Evolutionary conservation across 2,888 invertebrate genomes (phyloP).

Genomic region (Luperina nickerlii): DNA sequence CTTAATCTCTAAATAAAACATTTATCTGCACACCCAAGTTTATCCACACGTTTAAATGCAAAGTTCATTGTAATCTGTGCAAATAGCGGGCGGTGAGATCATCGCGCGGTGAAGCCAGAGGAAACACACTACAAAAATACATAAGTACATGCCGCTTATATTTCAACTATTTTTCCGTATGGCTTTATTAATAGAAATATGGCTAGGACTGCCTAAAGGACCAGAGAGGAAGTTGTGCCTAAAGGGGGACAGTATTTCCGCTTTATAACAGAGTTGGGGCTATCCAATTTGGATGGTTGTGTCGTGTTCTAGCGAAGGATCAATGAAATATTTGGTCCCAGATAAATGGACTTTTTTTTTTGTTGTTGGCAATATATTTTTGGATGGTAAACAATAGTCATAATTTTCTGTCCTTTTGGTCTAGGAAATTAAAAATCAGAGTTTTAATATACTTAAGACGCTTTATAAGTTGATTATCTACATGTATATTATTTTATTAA

Average conservation of each 20-base stretch:
- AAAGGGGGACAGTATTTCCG: conserved; percentile 43
- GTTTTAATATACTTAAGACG: no score
- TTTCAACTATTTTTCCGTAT: conserved; percentile 33
- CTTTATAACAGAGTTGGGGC: not conserved
- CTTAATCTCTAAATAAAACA: conserved; percentile 16
- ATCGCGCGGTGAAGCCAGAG: conserved; percentile 36
- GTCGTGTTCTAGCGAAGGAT: not conserved
- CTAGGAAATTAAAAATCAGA: no score
- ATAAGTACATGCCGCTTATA: conserved; percentile 15
- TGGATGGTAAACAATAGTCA: no score
- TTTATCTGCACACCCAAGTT: conserved; percentile 13
- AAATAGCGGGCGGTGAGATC: conserved; percentile 66
- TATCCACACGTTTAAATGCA: conserved; percentile 38
- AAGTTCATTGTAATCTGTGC: conserved; percentile 65
- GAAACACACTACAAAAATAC: conserved; percentile 43
- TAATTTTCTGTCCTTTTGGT: no score
- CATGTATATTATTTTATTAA: no score
- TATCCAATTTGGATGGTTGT: conserved; percentile 8
- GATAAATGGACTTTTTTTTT: not conserved
- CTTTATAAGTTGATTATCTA: no score
- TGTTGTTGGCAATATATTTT: no score
- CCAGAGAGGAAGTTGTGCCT: conserved; percentile 25
- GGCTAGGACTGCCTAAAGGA: not conserved
- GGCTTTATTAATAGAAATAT: not conserved
- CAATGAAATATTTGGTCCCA: not conserved